Percentiles rank a stretch among this genome's conserved stretches.
Evolutionary conservation across 2,113 vertebrate species (phyloP).

Genomic region (Gymnorhina tibicen): DNA sequence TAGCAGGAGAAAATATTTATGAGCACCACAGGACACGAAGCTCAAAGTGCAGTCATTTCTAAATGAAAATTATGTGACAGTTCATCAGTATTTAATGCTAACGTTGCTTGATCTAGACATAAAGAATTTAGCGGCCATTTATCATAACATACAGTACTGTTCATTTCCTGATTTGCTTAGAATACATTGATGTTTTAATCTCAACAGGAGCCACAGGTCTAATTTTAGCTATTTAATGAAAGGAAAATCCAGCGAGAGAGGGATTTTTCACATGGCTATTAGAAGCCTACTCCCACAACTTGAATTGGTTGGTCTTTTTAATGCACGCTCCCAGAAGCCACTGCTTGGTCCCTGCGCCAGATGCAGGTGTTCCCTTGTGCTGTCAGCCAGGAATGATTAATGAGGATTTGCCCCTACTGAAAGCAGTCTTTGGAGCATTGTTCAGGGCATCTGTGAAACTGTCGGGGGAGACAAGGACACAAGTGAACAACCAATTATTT

Average conservation of each 20-base stretch:
- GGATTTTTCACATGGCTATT: conserved; percentile 63
- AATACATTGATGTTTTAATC: conserved; percentile 61
- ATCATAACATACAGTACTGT: conserved; percentile 61
- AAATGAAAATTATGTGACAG: conserved; percentile 78
- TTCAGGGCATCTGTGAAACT: conserved; percentile 86
- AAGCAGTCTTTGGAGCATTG: conserved; percentile 84
- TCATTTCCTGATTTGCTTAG: conserved; percentile 63
- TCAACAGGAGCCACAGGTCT: conserved; percentile 57
- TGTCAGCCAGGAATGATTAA: conserved; percentile 88
- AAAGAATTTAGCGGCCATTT: conserved; percentile 78
- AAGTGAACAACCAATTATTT: conserved; percentile 89
- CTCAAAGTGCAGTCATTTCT: conserved; percentile 69
- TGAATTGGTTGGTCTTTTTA: conserved; percentile 61
- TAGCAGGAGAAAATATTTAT: conserved; percentile 72
- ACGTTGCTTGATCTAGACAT: conserved; percentile 70
- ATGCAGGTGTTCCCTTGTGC: conserved; percentile 84
- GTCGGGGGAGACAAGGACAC: conserved; percentile 87
- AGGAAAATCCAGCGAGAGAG: conserved; percentile 33
- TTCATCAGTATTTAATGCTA: conserved; percentile 81
- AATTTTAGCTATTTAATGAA: conserved; percentile 69
- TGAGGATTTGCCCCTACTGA: conserved; percentile 86
- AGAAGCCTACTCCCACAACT: conserved; percentile 61
- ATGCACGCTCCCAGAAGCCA: conserved; percentile 63
- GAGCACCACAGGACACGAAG: conserved; percentile 65
- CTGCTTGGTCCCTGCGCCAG: conserved; percentile 72